Evolutionary conservation across 2,797 vertebrate genomes (phyloP).

Genomic region (Eurystomus glaucurus): DNA sequence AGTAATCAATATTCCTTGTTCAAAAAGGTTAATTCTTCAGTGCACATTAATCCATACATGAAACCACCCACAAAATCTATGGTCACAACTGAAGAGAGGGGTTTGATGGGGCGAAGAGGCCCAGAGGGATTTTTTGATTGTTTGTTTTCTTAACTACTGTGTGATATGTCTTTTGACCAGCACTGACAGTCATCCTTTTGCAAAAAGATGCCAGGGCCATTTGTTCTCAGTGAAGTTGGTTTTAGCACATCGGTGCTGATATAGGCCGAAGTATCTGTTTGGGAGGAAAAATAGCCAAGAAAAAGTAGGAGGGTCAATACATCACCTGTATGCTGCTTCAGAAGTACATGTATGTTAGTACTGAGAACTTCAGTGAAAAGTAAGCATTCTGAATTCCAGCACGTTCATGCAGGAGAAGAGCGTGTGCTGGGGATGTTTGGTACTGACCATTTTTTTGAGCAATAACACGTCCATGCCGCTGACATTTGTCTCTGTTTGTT

Average conservation of each 20-base stretch:
- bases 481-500: background rate
- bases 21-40: background rate
- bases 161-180: background rate
- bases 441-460: background rate
- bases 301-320: background rate
- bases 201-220: background rate
- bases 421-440: accelerated
- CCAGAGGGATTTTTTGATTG: accelerated
- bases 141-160: background rate
- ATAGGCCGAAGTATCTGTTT: accelerated
- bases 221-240: background rate
- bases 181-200: background rate
- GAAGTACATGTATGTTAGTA: accelerated
- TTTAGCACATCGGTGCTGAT: background rate
- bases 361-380: background rate
- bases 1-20: background rate
- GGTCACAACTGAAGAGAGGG: background rate
- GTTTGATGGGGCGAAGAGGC: accelerated
- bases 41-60: background rate
- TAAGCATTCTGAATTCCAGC: background rate
- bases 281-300: background rate
- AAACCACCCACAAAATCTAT: background rate
- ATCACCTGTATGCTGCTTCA: accelerated
- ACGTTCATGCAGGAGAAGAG: background rate
- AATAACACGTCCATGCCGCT: accelerated